Percentiles rank a stretch among this genome's conserved stretches.
Conservation (phyloP, 92 coral and sea anemone species). For the Zoanthus gigantus region DNA sequence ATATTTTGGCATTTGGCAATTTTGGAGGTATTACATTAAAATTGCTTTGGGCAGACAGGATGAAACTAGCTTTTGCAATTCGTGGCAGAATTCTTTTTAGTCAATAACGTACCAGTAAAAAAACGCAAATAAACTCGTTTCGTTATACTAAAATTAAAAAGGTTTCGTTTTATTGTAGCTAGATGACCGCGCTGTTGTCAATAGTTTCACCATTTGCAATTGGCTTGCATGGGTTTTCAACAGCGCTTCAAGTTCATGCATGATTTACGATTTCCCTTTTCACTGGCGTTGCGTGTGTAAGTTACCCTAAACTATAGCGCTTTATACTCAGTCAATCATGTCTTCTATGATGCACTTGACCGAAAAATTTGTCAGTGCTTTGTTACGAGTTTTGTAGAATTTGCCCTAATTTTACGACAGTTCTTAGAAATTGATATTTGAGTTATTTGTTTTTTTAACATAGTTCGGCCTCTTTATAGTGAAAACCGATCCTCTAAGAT, state of each 20-base stretch:
- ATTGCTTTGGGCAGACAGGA: no score
- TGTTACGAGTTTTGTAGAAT: not conserved
- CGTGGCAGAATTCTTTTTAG: not conserved
- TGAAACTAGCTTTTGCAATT: not conserved
- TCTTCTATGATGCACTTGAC: not conserved
- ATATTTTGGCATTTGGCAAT: no score
- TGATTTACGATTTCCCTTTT: not conserved
- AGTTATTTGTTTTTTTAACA: not conserved
- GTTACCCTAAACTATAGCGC: not conserved
- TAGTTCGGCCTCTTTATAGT: not conserved
- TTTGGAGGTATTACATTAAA: no score
- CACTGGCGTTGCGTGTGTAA: not conserved
- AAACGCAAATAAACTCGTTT: not conserved
- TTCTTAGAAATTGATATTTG: not conserved
- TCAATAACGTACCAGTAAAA: not conserved
- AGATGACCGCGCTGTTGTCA: no score
- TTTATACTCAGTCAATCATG: not conserved
- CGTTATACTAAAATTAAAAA: not conserved
- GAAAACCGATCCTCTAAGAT: not conserved
- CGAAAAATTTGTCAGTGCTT: not conserved
- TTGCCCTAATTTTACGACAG: not conserved
- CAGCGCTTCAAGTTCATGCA: not conserved
- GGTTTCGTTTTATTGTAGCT: not conserved
- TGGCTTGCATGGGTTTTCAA: no score
- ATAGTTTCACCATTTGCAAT: no score